phyloP scores from a whole-genome alignment of 1,140 invertebrate species.

The Subanguina moxae region DNA sequence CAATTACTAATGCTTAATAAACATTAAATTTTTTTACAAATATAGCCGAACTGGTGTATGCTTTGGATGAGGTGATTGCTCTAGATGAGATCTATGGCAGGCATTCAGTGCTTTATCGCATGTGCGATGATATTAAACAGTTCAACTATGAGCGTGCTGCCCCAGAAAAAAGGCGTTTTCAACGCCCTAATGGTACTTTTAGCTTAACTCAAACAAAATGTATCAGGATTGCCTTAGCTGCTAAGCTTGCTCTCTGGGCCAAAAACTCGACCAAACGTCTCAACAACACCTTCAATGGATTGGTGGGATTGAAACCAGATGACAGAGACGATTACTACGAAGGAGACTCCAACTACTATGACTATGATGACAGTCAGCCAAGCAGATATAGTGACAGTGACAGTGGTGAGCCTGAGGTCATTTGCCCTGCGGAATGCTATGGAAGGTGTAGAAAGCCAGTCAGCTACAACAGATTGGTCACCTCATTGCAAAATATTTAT shows the following conservation, averaged over 20 bases:
- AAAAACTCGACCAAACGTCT: not conserved
- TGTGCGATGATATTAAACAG: not conserved
- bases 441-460: not conserved
- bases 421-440: not conserved
- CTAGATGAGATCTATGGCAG: not conserved
- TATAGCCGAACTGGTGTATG: no score
- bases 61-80: not conserved
- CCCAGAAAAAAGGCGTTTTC: not conserved
- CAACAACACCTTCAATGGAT: not conserved
- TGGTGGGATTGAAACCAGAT: no score
- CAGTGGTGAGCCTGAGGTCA: not conserved
- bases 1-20: no score
- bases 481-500: not conserved
- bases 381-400: not conserved
- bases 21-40: no score
- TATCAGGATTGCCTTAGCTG: no score
- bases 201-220: no score
- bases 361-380: not conserved
- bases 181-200: no score
- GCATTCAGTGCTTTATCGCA: not conserved
- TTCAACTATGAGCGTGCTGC: not conserved
- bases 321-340: conserved; percentile 5
- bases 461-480: not conserved
- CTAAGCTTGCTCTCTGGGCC: not conserved
- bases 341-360: not conserved